Evolutionary conservation across 2,797 vertebrate genomes (phyloP).

Genomic region (Synaphobranchus kaupii): DNA sequence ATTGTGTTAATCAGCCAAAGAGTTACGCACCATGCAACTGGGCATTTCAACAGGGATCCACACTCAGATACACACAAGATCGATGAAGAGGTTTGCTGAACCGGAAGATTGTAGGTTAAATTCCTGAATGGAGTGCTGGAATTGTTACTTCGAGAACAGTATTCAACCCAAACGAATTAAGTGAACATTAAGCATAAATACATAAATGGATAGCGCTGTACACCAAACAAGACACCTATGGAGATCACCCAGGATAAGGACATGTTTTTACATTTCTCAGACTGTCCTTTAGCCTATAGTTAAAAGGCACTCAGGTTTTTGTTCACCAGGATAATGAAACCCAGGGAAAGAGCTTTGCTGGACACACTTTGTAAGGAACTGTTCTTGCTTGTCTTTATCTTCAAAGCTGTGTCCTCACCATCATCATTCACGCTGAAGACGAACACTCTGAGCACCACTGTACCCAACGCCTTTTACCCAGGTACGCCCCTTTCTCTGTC

Average conservation of each 20-base stretch:
- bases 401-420: conserved; percentile 80
- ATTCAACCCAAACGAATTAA: not conserved
- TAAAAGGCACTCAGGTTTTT: not conserved
- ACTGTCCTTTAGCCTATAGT: not conserved
- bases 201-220: not conserved
- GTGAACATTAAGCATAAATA: not conserved
- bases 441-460: conserved; percentile 86
- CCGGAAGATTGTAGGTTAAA: not conserved
- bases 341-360: not conserved
- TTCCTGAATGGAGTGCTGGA: not conserved
- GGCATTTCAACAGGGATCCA: not conserved
- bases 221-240: not conserved
- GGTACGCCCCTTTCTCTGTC: conserved; percentile 66
- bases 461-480: conserved; percentile 90
- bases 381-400: conserved; percentile 28
- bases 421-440: conserved; percentile 92
- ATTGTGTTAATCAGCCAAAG: not conserved
- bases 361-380: not conserved
- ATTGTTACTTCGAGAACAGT: not conserved
- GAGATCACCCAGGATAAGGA: not conserved
- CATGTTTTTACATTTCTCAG: not conserved
- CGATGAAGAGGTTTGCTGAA: not conserved
- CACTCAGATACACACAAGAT: not conserved
- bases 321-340: not conserved
- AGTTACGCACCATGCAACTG: not conserved